Percentiles rank a stretch among this genome's conserved stretches.
Conservation (phyloP, 2,797 vertebrate genomes). For the Chelon auratus region DNA sequence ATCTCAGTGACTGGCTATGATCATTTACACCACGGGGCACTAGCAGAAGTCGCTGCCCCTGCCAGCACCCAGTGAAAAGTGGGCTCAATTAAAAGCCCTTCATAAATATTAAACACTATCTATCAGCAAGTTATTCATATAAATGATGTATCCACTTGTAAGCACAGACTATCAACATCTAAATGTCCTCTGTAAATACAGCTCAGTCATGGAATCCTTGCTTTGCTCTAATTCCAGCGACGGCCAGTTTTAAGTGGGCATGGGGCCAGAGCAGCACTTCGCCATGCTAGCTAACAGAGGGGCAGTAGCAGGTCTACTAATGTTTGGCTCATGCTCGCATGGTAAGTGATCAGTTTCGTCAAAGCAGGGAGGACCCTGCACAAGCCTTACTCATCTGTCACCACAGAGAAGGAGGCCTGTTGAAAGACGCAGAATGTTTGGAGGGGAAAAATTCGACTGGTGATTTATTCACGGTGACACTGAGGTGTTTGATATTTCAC, state of each 20-base stretch:
- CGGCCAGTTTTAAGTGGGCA: conserved; percentile 63
- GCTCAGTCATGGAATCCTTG: conserved; percentile 70
- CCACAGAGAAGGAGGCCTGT: conserved; percentile 39
- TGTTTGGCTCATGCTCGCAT: conserved; percentile 65
- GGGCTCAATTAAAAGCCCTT: conserved; percentile 77
- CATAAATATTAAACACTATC: conserved; percentile 79
- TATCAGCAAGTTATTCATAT: conserved; percentile 76
- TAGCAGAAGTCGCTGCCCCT: conserved; percentile 46
- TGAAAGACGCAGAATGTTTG: conserved; percentile 64
- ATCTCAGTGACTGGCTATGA: conserved; percentile 36
- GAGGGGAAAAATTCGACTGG: conserved; percentile 27
- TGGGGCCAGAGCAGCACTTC: conserved; percentile 72
- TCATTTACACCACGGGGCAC: conserved; percentile 57
- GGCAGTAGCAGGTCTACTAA: conserved; percentile 43
- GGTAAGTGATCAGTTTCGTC: conserved; percentile 72
- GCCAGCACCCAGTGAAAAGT: conserved; percentile 65
- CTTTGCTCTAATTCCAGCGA: conserved; percentile 76
- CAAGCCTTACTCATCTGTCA: conserved; percentile 67
- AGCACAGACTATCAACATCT: conserved; percentile 75
- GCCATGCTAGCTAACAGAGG: conserved; percentile 60
- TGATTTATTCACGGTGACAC: conserved; percentile 35
- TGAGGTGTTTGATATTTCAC: conserved; percentile 48
- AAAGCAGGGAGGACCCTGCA: conserved; percentile 60
- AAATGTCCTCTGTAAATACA: conserved; percentile 80
- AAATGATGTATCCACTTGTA: conserved; percentile 77